A percentile compares a stretch with the other conserved stretches of the same genome.
Evolutionary conservation across 2,888 invertebrate genomes (phyloP).

Genomic region (Acrobasis suavella): DNA sequence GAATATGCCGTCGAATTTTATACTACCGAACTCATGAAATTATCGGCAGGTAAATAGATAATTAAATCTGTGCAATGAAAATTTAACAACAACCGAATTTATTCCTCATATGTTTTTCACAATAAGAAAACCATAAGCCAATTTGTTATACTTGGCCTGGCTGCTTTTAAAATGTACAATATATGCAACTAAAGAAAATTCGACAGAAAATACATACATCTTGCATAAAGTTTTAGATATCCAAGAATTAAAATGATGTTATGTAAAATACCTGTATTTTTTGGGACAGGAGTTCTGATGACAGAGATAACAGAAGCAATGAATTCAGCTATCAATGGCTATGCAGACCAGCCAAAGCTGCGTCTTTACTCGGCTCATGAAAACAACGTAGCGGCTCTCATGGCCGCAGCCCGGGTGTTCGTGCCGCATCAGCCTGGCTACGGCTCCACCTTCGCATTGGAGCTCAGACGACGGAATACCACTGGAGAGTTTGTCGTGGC

Average conservation of each 20-base stretch:
- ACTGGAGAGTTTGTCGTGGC: conserved; percentile 65
- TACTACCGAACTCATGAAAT: conserved; percentile 56
- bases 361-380: conserved; percentile 84
- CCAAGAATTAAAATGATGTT: neutral
- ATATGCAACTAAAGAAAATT: no score
- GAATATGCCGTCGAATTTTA: conserved; percentile 67
- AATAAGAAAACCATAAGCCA: no score
- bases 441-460: conserved; percentile 79
- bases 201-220: no score
- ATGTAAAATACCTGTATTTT: neutral
- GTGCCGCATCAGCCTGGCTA: conserved; percentile 82
- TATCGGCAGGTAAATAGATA: conserved; percentile 60
- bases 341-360: conserved; percentile 63
- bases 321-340: conserved; percentile 60
- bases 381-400: conserved; percentile 83
- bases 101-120: no score
- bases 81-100: neutral
- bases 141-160: no score
- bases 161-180: no score
- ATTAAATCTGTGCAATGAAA: neutral
- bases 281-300: conserved; percentile 70
- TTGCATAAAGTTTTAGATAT: no score
- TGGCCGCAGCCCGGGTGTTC: conserved; percentile 80
- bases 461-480: conserved; percentile 62
- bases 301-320: conserved; percentile 76